phyloP scores from a whole-genome alignment of 2,113 vertebrate genomes.

The Heterochromis multidens region DNA sequence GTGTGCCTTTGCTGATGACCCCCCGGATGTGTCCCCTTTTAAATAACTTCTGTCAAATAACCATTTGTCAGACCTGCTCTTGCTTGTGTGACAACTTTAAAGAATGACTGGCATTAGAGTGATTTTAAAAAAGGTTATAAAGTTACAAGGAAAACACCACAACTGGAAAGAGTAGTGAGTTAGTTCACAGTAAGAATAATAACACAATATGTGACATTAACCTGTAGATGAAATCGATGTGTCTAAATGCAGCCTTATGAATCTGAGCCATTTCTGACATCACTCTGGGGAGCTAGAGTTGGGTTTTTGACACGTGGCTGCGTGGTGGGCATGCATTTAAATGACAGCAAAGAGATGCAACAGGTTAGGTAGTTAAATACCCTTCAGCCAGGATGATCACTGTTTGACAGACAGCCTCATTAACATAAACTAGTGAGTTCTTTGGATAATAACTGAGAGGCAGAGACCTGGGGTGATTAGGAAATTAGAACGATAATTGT shows the following conservation, averaged over 20 bases:
- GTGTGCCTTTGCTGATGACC: conserved; percentile 42
- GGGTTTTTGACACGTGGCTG: background rate
- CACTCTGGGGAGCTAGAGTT: background rate
- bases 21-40: conserved; percentile 12
- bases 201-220: background rate
- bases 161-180: background rate
- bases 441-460: conserved; percentile 17
- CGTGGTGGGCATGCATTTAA: background rate
- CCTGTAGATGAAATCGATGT: background rate
- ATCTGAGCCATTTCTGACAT: background rate
- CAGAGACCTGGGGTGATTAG: background rate
- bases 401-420: conserved; percentile 5
- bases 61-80: background rate
- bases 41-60: background rate
- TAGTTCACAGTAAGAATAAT: background rate
- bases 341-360: background rate
- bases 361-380: background rate
- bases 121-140: background rate
- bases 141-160: background rate
- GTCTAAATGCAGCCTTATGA: background rate
- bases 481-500: conserved; percentile 24
- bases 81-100: background rate
- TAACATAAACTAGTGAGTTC: conserved; percentile 8
- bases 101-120: background rate
- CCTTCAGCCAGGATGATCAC: background rate